phyloP scores from a whole-genome alignment of 2,888 invertebrate species.

The Aporophyla lueneburgensis region DNA sequence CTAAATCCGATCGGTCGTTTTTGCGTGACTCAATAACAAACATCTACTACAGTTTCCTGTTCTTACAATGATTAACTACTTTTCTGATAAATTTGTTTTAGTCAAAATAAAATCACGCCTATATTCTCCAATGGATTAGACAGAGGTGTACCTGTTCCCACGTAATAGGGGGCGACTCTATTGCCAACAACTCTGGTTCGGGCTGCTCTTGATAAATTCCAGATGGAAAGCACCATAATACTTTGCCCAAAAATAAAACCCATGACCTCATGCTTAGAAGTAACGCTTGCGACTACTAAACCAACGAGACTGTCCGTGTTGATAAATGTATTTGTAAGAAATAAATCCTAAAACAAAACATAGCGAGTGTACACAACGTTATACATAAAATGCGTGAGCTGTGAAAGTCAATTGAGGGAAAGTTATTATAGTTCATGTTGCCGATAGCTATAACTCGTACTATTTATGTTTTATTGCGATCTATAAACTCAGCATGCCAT shows the following conservation, averaged over 20 bases:
- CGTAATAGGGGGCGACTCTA: too few species aligned
- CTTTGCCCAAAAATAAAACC: too few species aligned
- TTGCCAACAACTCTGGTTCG: too few species aligned
- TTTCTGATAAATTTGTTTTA: not conserved
- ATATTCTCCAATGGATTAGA: not conserved
- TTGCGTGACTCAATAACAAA: too few species aligned
- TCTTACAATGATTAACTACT: not conserved
- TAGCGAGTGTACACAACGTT: slow-evolving; percentile 9
- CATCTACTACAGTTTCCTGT: not conserved
- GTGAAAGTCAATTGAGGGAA: slow-evolving; percentile 63
- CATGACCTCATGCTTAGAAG: too few species aligned
- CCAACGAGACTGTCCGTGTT: not conserved
- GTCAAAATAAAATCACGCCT: not conserved
- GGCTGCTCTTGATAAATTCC: too few species aligned
- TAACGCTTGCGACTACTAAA: not conserved
- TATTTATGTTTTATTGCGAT: slow-evolving; percentile 60
- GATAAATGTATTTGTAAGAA: slow-evolving; percentile 1
- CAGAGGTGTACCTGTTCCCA: too few species aligned
- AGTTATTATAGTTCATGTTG: slow-evolving; percentile 57
- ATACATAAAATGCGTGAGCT: slow-evolving; percentile 49
- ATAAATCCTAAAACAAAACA: slow-evolving; percentile 28
- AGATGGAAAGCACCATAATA: too few species aligned
- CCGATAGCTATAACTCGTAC: slow-evolving; percentile 53
- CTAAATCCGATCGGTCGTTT: too few species aligned
- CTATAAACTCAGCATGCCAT: slow-evolving; percentile 54